A percentile compares a stretch with the other conserved stretches of the same genome.
These are phyloP conservation scores for Genyomyrus donnyi DNA, from an alignment of 2,113 vertebrate species.

Conservation along the genomic window DNA sequence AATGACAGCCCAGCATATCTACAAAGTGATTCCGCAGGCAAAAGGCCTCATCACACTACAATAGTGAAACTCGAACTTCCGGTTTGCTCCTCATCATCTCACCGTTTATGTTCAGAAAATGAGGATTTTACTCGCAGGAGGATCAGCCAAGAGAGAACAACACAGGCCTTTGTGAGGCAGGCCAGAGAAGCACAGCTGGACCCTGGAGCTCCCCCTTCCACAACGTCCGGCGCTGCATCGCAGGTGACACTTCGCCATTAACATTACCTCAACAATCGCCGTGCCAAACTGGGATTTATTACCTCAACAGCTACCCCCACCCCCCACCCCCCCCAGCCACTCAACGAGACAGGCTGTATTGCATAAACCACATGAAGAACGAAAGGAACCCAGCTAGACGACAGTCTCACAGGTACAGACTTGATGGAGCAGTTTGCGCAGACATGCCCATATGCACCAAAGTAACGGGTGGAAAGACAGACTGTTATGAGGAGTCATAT, in stretches of 20 bases:
- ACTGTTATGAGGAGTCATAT: neutral
- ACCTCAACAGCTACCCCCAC: slow-evolving; percentile 30
- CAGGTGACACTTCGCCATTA: slow-evolving; percentile 95
- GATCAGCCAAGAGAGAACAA: neutral
- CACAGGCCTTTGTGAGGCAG: neutral
- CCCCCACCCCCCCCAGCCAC: slow-evolving; percentile 17
- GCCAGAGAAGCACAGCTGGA: slow-evolving; percentile 85
- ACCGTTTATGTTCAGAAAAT: neutral
- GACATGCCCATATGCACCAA: neutral
- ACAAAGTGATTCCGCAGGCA: neutral
- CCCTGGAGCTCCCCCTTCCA: slow-evolving; percentile 80
- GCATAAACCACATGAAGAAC: neutral
- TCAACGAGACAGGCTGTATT: neutral
- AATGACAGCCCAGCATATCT: neutral
- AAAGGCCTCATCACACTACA: neutral
- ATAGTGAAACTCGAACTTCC: neutral
- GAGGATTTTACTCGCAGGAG: neutral
- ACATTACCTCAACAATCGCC: slow-evolving; percentile 79
- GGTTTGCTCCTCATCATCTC: neutral
- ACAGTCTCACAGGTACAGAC: neutral
- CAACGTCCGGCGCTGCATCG: slow-evolving; percentile 88
- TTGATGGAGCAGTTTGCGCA: neutral
- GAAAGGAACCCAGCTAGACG: neutral
- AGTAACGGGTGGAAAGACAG: neutral
- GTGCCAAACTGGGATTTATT: slow-evolving; percentile 71